phyloP scores from a whole-genome alignment of 2,797 vertebrate genomes.

The Rousettus madagascariensis region DNA sequence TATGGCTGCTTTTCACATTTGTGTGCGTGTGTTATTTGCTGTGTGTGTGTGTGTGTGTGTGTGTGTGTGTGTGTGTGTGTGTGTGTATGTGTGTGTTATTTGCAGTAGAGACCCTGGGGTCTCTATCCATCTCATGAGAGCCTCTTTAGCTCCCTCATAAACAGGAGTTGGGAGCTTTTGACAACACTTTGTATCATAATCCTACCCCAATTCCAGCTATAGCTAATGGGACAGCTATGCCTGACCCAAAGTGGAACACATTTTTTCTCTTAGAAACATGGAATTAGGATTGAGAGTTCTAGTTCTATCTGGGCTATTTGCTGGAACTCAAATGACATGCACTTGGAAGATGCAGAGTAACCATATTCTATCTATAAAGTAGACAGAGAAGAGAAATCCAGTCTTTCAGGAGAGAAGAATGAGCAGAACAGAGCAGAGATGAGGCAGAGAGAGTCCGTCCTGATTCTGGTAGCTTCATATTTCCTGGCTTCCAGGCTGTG shows the following conservation, averaged over 20 bases:
- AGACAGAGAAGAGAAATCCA: background rate
- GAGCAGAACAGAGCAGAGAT: background rate
- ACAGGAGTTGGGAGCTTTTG: background rate
- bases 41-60: too few relatives aligned
- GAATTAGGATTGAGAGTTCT: background rate
- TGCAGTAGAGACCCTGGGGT: background rate
- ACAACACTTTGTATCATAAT: background rate
- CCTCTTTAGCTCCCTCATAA: background rate
- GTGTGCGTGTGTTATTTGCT: too few relatives aligned
- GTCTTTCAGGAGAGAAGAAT: background rate
- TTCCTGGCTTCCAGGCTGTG: background rate
- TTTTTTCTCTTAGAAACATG: background rate
- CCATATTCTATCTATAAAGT: background rate
- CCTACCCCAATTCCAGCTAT: background rate
- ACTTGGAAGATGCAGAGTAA: background rate
- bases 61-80: background rate
- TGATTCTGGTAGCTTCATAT: background rate
- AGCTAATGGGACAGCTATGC: background rate
- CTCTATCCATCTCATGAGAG: background rate
- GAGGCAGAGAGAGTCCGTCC: background rate
- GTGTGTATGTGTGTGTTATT: background rate
- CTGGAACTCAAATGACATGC: background rate
- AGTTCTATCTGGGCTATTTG: background rate
- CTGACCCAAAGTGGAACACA: background rate
- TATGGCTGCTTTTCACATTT: background rate